Evolutionary conservation across 2,113 vertebrate species (phyloP), one percentile per base, ranked within the genome.

Genomic region (Daubentonia madagascariensis): DNA sequence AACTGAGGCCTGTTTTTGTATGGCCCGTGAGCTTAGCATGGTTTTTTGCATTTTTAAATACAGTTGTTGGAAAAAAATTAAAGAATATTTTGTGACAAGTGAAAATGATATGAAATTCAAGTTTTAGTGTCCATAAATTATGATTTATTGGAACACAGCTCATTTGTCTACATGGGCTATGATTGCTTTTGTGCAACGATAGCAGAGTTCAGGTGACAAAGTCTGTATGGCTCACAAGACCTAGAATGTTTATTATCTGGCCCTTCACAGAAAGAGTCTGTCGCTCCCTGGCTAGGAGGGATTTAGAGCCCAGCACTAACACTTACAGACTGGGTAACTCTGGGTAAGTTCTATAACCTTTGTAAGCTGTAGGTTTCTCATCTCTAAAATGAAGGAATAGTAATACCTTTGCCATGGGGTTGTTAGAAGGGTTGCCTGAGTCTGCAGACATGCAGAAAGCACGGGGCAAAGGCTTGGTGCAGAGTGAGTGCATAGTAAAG

Each of bases 31-130:
- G 10, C 3, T 75, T 40, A 88, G 25, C 52, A 4, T 43, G 63
- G 18, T 88, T 85, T 92, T 92, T 85, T 61, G 20, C 37, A 35
- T 84, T 87, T 90, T 87, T 80, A 88, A 57, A 76, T 73, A 88
- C 45, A 35, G 75, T 35, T 20, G 68, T 54, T 18, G 54, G 8
- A 45, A 35, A 45, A 59, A 92, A 89, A 48, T 20, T 25, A 94
- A 52, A 37, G 20, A 70, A 59, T 80, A 48, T 68, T 94, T 96
- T 85, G 67, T 85, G 78, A 85, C 37, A 87, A 32, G 50, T 73
- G 10, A 94, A 84, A 93, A 89, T 91, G 20, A 54, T 35, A 85
- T 5, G 40, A 85, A 91, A 78, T 89, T 94, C 37, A 35, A n/a
- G 81, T 94, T 72, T 96, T 52, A 96, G 65, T 81, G 65, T 83